Conservation (phyloP, 92 coral and sea anemone genomes). For the Pocillopora meandrina region DNA sequence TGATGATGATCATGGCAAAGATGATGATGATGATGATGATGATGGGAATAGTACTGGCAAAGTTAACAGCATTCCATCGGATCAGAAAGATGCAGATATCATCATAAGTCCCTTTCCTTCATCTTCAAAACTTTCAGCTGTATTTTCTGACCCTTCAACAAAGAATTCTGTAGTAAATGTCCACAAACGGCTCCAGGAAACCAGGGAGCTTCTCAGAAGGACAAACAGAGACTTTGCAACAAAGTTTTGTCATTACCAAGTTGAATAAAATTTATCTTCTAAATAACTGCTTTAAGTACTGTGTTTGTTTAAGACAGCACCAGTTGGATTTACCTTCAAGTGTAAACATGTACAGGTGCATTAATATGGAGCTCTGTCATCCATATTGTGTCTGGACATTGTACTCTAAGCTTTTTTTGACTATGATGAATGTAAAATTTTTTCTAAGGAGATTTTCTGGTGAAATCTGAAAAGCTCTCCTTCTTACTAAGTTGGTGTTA, state of each 20-base stretch:
- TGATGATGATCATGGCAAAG: constrained; percentile 49
- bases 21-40: constrained; percentile 37
- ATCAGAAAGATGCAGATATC: constrained; percentile 18
- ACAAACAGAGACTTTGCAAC: constrained; percentile 71
- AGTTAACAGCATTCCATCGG: constrained; percentile 4
- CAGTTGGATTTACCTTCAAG: too few relatives aligned
- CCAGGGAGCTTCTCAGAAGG: constrained; percentile 70
- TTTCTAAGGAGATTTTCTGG: too few relatives aligned
- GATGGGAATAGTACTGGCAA: not conserved
- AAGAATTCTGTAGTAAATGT: constrained; percentile 78
- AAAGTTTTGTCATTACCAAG: constrained; percentile 45
- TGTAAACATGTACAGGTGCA: too few relatives aligned
- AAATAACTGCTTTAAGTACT: too few relatives aligned
- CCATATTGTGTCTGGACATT: too few relatives aligned
- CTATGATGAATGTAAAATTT: too few relatives aligned
- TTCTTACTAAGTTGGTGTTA: too few relatives aligned
- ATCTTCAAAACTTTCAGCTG: constrained; percentile 52
- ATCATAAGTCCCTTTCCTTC: constrained; percentile 54
- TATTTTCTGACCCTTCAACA: constrained; percentile 75
- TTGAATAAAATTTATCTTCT: constrained; percentile 7
- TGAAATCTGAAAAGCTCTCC: too few relatives aligned
- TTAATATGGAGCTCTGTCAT: too few relatives aligned
- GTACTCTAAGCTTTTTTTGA: too few relatives aligned
- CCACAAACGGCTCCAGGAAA: constrained; percentile 78
- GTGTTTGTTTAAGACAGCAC: too few relatives aligned